Evolutionary conservation across 2,113 vertebrate species (phyloP).

Genomic region (Cinclus mexicanus): DNA sequence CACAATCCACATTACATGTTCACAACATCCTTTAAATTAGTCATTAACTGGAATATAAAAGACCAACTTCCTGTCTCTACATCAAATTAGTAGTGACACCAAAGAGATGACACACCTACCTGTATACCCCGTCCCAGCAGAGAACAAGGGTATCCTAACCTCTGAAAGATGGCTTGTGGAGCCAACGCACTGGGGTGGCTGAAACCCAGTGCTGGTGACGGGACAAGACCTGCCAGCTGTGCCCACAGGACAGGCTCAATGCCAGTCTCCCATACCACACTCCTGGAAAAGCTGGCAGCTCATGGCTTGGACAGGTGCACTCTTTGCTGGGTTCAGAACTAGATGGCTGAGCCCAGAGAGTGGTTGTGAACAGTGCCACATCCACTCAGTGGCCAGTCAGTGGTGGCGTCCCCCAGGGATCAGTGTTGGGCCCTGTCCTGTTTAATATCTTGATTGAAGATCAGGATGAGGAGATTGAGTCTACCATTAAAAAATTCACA

Average conservation of each 20-base stretch:
- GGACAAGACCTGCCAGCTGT: neutral
- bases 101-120: neutral
- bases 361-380: neutral
- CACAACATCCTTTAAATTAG: neutral
- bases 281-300: neutral
- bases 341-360: neutral
- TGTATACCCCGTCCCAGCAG: neutral
- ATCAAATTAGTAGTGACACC: neutral
- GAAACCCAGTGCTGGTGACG: neutral
- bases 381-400: neutral
- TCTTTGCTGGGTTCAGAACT: neutral
- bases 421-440: neutral
- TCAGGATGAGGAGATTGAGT: neutral
- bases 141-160: neutral
- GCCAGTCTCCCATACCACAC: neutral
- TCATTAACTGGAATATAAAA: neutral
- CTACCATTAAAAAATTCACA: neutral
- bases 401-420: too few relatives aligned
- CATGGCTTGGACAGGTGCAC: neutral
- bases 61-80: neutral
- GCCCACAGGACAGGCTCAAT: neutral
- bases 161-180: neutral
- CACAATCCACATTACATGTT: neutral
- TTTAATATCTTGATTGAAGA: neutral
- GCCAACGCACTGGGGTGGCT: rapidly evolving